Evolutionary conservation across 2,113 vertebrate genomes (phyloP).

Genomic region (Peromyscus polionotus): DNA sequence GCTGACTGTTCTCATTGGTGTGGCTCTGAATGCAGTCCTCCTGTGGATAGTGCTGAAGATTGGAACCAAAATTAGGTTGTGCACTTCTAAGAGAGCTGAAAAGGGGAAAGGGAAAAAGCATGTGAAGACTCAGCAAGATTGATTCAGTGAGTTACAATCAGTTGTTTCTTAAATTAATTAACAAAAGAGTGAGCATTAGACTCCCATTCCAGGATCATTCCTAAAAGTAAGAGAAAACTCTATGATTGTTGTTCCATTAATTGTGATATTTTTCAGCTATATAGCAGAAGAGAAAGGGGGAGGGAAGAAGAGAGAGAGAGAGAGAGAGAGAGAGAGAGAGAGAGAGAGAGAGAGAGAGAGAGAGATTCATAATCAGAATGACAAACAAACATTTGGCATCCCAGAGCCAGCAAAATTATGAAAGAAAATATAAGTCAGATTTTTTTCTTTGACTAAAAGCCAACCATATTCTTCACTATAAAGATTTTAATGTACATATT

Average conservation of each 20-base stretch:
- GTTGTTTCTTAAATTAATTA: neutral
- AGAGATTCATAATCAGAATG: constrained; percentile 52
- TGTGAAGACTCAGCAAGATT: neutral
- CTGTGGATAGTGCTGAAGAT: constrained; percentile 70
- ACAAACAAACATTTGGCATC: constrained; percentile 47
- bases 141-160: neutral
- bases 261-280: constrained; percentile 27
- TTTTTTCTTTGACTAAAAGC: constrained; percentile 27
- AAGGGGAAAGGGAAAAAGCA: too few relatives aligned
- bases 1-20: constrained; percentile 16
- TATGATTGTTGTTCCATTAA: constrained; percentile 51
- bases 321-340: constrained; percentile 5
- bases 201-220: neutral
- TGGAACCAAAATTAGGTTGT: neutral
- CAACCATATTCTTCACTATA: constrained; percentile 56
- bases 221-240: constrained; percentile 70
- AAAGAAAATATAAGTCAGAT: constrained; percentile 33
- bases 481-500: constrained; percentile 36
- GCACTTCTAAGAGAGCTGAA: neutral
- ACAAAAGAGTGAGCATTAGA: neutral
- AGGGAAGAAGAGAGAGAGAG: neutral
- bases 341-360: neutral
- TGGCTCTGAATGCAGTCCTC: constrained; percentile 78
- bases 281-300: neutral
- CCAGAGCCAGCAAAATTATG: constrained; percentile 34